Evolutionary conservation across 2,797 vertebrate genomes (phyloP).

Genomic region (Paratrypauchen microcephalus): DNA sequence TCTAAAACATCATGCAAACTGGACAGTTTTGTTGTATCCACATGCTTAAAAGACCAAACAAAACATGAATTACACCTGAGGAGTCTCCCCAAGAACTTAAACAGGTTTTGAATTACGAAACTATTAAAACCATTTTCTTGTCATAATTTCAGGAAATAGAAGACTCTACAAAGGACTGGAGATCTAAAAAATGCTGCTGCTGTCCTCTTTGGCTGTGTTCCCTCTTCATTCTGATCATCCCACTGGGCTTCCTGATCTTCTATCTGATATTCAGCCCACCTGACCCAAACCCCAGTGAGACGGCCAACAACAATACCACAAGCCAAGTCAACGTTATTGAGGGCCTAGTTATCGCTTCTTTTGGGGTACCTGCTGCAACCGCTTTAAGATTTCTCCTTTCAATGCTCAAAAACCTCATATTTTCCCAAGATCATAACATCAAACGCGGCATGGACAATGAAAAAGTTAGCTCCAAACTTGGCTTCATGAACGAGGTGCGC

Average conservation of each 20-base stretch:
- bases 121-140: neutral
- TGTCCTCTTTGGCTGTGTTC: slow-evolving; percentile 69
- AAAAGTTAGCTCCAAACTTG: slow-evolving; percentile 81
- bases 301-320: neutral
- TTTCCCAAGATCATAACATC: slow-evolving; percentile 73
- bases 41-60: no score
- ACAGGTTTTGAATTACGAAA: no score
- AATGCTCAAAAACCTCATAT: slow-evolving; percentile 70
- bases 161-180: slow-evolving; percentile 57
- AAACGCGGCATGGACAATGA: slow-evolving; percentile 81
- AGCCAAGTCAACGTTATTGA: slow-evolving; percentile 35
- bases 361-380: slow-evolving; percentile 70
- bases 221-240: slow-evolving; percentile 46
- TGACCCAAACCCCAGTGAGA: neutral
- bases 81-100: no score
- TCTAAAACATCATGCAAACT: no score
- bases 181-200: slow-evolving; percentile 73
- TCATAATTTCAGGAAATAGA: slow-evolving; percentile 37
- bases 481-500: slow-evolving; percentile 93
- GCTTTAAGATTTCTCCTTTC: slow-evolving; percentile 47
- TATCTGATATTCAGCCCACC: slow-evolving; percentile 41
- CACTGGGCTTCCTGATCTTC: slow-evolving; percentile 40
- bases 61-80: no score
- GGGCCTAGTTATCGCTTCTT: slow-evolving; percentile 59
- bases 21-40: no score